These are phyloP conservation scores for Cetoscarus ocellatus DNA, from an alignment of 2,797 vertebrate genomes.

Conservation along the genomic window DNA sequence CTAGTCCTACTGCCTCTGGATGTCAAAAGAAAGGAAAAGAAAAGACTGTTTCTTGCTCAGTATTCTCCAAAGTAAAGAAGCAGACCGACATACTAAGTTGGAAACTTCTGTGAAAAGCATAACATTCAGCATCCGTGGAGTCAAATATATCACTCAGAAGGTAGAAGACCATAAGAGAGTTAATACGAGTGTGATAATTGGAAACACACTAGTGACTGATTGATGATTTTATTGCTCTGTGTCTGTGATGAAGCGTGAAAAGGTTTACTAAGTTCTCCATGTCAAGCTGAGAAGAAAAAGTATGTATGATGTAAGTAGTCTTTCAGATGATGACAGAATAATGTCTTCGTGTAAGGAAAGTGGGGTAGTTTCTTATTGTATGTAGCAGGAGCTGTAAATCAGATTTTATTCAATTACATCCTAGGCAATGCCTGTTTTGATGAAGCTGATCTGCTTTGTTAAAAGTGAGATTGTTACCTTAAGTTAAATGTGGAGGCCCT, in stretches of 20 bases:
- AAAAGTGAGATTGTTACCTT: too few species aligned
- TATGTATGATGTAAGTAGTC: too few species aligned
- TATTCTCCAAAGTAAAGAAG: background rate
- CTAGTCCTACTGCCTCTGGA: too few species aligned
- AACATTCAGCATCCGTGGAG: background rate
- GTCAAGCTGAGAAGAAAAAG: background rate
- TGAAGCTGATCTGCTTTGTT: too few species aligned
- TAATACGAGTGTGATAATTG: background rate
- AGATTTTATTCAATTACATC: background rate
- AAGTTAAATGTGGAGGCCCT: too few species aligned
- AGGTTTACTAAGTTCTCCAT: background rate
- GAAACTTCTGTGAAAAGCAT: background rate
- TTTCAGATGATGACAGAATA: too few species aligned
- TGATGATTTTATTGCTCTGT: background rate
- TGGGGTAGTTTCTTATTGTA: background rate
- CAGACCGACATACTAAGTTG: background rate
- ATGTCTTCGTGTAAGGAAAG: background rate
- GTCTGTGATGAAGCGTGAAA: background rate
- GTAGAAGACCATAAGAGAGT: background rate
- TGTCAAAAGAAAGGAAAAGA: too few species aligned
- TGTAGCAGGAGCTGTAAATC: background rate
- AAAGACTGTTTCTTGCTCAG: too few species aligned
- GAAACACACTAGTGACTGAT: background rate
- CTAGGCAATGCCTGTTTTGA: too few species aligned
- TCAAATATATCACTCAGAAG: background rate